Percentiles rank a stretch among this genome's conserved stretches.
Conservation (phyloP, 1,140 invertebrate genomes). For the Leptopilina clavipes region DNA sequence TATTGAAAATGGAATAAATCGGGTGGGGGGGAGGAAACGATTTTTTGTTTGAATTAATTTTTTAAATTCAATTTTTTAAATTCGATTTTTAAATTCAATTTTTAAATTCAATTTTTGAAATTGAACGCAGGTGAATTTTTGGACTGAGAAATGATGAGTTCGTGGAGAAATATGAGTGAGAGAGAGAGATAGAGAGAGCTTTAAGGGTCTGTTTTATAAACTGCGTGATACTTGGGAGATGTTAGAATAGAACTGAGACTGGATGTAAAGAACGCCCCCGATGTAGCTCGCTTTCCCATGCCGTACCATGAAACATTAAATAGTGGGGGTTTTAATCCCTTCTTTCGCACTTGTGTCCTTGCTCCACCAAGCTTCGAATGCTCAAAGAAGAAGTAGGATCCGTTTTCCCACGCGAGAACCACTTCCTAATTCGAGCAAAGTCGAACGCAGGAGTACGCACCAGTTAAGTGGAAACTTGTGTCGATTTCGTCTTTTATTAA, state of each 20-base stretch:
- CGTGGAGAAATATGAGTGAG: too few species aligned
- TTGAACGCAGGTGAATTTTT: too few species aligned
- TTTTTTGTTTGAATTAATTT: too few species aligned
- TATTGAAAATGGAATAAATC: too few species aligned
- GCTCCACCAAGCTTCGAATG: conserved; percentile 50
- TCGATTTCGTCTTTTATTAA: conserved; percentile 39
- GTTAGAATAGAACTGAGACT: conserved; percentile 70
- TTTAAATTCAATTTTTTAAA: too few species aligned
- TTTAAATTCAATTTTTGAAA: too few species aligned
- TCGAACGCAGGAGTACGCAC: conserved; percentile 56
- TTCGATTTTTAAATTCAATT: too few species aligned
- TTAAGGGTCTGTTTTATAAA: conserved; percentile 46
- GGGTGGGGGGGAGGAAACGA: too few species aligned
- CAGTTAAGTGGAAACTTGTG: conserved; percentile 60
- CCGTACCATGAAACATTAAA: conserved; percentile 61
- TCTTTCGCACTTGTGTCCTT: conserved; percentile 68
- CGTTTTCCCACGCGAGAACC: conserved; percentile 49
- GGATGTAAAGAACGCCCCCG: conserved; percentile 70
- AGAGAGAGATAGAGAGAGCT: conserved; percentile 26
- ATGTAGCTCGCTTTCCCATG: conserved; percentile 69
- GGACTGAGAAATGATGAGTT: neutral
- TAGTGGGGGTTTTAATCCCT: conserved; percentile 72
- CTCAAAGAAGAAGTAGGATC: conserved; percentile 41
- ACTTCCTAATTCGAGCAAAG: conserved; percentile 53
- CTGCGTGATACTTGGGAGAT: conserved; percentile 57